phyloP scores from a whole-genome alignment of 2,113 vertebrate species.

The Suncus etruscus region DNA sequence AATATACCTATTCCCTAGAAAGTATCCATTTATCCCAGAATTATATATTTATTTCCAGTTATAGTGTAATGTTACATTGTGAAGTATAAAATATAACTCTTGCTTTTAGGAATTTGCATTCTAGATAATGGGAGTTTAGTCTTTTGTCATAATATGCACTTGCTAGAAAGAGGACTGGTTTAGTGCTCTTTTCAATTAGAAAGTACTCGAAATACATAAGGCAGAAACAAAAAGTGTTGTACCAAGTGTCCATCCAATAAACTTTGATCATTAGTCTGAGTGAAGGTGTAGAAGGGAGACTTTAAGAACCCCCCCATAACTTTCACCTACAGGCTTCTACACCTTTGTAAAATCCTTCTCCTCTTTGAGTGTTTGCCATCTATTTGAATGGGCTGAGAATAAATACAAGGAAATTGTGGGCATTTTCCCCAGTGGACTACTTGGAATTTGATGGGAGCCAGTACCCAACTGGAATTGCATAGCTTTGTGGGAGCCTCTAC shows the following conservation, averaged over 20 bases:
- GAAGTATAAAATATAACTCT: neutral
- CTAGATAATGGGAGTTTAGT: slow-evolving; percentile 29
- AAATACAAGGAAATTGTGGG: neutral
- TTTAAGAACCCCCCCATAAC: neutral
- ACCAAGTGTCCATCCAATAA: neutral
- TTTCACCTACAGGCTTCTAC: neutral
- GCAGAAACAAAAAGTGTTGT: neutral
- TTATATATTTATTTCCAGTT: slow-evolving; percentile 25
- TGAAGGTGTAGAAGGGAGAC: neutral
- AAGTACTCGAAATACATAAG: slow-evolving; percentile 12
- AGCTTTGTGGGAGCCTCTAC: slow-evolving; percentile 25
- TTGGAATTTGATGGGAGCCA: neutral
- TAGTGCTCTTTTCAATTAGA: neutral
- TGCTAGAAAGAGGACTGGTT: slow-evolving; percentile 25
- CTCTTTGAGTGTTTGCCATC: neutral
- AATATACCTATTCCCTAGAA: neutral
- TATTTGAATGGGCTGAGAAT: neutral
- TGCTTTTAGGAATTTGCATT: slow-evolving; percentile 50
- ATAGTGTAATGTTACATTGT: neutral
- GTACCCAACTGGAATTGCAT: neutral
- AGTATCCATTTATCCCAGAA: slow-evolving; percentile 2
- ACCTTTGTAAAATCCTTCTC: neutral
- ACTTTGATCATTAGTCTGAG: slow-evolving; percentile 16
- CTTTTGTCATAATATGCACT: slow-evolving; percentile 29
- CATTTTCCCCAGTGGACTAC: neutral